Evolutionary conservation across 2,888 invertebrate species (phyloP).

Genomic region (Drosophila multiciliata): DNA sequence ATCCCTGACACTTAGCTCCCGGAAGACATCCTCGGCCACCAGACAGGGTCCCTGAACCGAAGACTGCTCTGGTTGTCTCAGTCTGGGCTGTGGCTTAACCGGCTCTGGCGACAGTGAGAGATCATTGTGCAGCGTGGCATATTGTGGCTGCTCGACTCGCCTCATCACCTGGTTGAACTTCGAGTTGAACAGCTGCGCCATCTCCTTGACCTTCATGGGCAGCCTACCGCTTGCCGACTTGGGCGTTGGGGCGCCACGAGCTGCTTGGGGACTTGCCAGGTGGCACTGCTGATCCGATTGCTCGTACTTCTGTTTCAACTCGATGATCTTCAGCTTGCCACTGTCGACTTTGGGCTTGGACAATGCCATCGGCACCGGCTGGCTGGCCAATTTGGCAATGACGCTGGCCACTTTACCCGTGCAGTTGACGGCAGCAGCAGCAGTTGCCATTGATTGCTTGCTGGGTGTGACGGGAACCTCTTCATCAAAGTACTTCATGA

Average conservation of each 20-base stretch:
- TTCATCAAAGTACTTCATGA: slow-evolving; percentile 81
- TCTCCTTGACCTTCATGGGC: slow-evolving; percentile 79
- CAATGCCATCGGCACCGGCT: slow-evolving; percentile 28
- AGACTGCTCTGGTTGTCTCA: not conserved
- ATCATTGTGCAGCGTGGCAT: slow-evolving; percentile 68
- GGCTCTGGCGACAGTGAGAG: slow-evolving; percentile 55
- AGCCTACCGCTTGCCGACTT: slow-evolving; percentile 16
- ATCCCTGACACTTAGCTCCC: slow-evolving; percentile 81
- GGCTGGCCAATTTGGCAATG: slow-evolving; percentile 65
- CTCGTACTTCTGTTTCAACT: slow-evolving; percentile 78
- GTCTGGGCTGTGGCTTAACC: slow-evolving; percentile 28
- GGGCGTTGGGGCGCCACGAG: slow-evolving; percentile 20
- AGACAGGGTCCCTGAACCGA: slow-evolving; percentile 58
- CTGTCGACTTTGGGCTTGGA: slow-evolving; percentile 31
- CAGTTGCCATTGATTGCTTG: slow-evolving; percentile 17
- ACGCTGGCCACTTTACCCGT: slow-evolving; percentile 69
- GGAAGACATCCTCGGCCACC: slow-evolving; percentile 80
- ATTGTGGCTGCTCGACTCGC: slow-evolving; percentile 49
- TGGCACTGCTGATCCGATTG: not conserved
- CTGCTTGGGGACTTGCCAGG: slow-evolving; percentile 32
- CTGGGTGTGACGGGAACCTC: slow-evolving; percentile 69
- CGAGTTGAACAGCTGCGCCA: slow-evolving; percentile 80
- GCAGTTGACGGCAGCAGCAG: slow-evolving; percentile 1
- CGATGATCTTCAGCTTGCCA: slow-evolving; percentile 58
- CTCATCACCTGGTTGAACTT: slow-evolving; percentile 77